Evolutionary conservation across 2,888 invertebrate genomes (phyloP).

Genomic region (Eupithecia inturbata): DNA sequence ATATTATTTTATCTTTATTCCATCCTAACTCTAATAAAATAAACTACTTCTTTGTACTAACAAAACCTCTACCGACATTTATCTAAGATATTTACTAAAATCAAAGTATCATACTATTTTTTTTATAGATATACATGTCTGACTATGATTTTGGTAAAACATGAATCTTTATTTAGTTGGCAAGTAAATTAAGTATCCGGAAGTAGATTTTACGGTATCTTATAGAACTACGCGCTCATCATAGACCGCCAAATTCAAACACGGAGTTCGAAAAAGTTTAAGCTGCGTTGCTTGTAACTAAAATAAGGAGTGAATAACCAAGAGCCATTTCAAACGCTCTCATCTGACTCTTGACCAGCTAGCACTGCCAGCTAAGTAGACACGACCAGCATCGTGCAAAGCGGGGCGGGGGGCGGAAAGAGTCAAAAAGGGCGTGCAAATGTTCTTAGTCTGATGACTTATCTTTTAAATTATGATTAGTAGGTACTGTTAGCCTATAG

Average conservation of each 20-base stretch:
- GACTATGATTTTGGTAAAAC: background rate
- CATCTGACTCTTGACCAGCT: background rate
- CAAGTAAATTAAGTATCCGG: background rate
- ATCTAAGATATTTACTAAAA: background rate
- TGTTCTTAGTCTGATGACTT: too few relatives aligned
- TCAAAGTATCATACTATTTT: background rate
- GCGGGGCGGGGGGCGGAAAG: too few relatives aligned
- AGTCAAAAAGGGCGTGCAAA: background rate
- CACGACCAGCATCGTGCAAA: too few relatives aligned
- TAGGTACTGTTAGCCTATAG: too few relatives aligned
- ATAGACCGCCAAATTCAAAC: conserved; percentile 6
- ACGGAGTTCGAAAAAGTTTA: background rate
- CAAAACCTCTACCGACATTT: too few relatives aligned
- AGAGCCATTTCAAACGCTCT: background rate
- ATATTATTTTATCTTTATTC: too few relatives aligned
- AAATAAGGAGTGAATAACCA: background rate
- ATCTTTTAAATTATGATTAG: too few relatives aligned
- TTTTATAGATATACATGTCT: background rate
- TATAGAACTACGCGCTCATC: background rate
- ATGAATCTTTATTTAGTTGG: background rate
- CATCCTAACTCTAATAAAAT: too few relatives aligned
- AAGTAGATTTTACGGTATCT: background rate
- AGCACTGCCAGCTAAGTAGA: too few relatives aligned
- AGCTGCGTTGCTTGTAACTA: background rate
- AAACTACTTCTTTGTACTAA: too few relatives aligned